phyloP scores from a whole-genome alignment of 2,888 invertebrate species.

The Synanthedon formicaeformis region DNA sequence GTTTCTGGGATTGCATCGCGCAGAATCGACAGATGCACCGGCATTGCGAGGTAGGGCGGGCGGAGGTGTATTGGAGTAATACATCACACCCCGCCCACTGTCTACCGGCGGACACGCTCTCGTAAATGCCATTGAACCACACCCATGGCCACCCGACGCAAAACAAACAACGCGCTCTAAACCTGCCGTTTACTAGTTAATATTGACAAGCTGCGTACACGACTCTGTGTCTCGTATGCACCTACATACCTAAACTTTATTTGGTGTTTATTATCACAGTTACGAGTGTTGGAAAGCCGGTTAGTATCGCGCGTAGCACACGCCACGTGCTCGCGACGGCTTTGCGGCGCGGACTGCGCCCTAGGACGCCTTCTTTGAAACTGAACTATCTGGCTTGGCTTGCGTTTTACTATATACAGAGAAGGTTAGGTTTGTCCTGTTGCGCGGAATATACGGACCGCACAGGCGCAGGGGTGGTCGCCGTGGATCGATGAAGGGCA shows the following conservation, averaged over 20 bases:
- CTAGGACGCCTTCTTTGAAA: conserved; percentile 45
- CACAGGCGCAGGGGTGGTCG: conserved; percentile 30
- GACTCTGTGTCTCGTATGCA: conserved; percentile 1
- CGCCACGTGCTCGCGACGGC: conserved; percentile 25
- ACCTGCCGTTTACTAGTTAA: not conserved
- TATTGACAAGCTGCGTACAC: not conserved
- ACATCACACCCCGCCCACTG: conserved; percentile 25
- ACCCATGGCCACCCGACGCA: conserved; percentile 23
- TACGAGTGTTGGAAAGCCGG: conserved; percentile 13
- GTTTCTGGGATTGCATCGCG: conserved; percentile 23
- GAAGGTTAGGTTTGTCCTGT: conserved; percentile 33
- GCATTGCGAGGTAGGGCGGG: conserved; percentile 12
- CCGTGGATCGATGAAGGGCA: conserved; percentile 45
- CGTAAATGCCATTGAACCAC: conserved; percentile 34
- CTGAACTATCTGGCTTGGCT: conserved; percentile 33
- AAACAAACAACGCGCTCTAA: conserved; percentile 12
- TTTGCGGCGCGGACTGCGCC: conserved; percentile 43
- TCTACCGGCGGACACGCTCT: conserved; percentile 14
- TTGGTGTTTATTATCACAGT: conserved; percentile 44
- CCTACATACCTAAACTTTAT: conserved; percentile 14
- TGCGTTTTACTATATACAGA: conserved; percentile 27
- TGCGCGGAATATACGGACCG: conserved; percentile 28
- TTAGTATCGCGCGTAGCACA: conserved; percentile 7
- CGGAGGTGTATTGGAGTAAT: conserved; percentile 9
- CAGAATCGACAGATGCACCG: conserved; percentile 31